These are phyloP conservation scores for Ramphastos sulfuratus DNA, from an alignment of 2,113 vertebrate genomes.

Conservation along the genomic window DNA sequence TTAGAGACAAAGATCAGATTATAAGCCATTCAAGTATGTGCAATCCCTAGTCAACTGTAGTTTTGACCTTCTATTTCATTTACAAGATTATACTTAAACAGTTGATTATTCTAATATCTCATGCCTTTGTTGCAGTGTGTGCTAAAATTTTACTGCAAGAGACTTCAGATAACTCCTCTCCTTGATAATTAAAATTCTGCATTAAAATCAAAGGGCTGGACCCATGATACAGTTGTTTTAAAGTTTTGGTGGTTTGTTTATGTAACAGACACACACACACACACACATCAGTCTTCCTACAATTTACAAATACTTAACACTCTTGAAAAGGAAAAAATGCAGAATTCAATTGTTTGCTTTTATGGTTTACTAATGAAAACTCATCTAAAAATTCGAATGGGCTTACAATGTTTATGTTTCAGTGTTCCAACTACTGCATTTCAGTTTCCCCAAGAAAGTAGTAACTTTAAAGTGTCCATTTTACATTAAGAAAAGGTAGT, in stretches of 20 bases:
- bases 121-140: not conserved
- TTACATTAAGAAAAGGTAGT: not conserved
- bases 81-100: not conserved
- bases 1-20: not conserved
- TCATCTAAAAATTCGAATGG: not conserved
- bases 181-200: not conserved
- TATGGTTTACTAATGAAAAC: not conserved
- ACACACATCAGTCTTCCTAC: not conserved
- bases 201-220: constrained; percentile 12
- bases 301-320: not conserved
- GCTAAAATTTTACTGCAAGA: not conserved
- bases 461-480: not conserved
- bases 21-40: not conserved
- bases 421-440: not conserved
- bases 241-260: not conserved
- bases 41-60: not conserved
- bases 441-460: not conserved
- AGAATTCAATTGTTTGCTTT: not conserved
- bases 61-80: not conserved
- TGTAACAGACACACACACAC: not conserved
- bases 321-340: not conserved
- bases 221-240: not conserved
- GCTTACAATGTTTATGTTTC: not conserved
- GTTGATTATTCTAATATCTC: not conserved
- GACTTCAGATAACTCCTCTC: not conserved